These are phyloP conservation scores for Apostichopus japonicus DNA, from an alignment of 35 echinoderm and acorn worm species.

Conservation along the genomic window DNA sequence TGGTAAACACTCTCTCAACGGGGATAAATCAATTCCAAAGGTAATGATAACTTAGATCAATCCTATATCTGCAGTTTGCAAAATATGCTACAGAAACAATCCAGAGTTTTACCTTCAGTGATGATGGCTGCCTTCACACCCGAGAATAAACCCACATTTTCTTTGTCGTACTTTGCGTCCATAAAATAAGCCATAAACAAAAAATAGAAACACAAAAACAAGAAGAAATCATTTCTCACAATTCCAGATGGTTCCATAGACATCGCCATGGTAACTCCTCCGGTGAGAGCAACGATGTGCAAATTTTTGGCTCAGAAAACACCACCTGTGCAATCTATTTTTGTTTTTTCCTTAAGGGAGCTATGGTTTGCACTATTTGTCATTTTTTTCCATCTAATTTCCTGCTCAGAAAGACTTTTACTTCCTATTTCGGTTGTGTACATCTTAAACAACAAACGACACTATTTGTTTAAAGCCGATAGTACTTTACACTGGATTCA, in stretches of 20 bases:
- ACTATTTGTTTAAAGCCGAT: too few species aligned
- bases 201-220: background rate
- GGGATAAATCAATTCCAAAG: too few species aligned
- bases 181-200: background rate
- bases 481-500: too few species aligned
- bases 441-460: too few species aligned
- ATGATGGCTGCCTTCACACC: background rate
- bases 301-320: background rate
- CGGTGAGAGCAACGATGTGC: background rate
- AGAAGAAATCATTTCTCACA: background rate
- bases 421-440: too few species aligned
- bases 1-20: too few species aligned
- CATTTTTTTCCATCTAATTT: too few species aligned
- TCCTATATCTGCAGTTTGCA: background rate
- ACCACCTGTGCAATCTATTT: background rate
- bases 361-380: too few species aligned
- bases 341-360: too few species aligned
- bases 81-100: background rate
- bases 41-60: background rate
- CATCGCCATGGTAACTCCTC: slow-evolving; percentile 16
- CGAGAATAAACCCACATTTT: background rate
- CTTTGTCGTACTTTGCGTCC: background rate
- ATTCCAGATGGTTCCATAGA: background rate
- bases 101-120: background rate
- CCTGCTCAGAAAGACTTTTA: too few species aligned